These are phyloP conservation scores for Hiodon tergisus DNA, from an alignment of 2,113 vertebrate species.

Conservation along the genomic window DNA sequence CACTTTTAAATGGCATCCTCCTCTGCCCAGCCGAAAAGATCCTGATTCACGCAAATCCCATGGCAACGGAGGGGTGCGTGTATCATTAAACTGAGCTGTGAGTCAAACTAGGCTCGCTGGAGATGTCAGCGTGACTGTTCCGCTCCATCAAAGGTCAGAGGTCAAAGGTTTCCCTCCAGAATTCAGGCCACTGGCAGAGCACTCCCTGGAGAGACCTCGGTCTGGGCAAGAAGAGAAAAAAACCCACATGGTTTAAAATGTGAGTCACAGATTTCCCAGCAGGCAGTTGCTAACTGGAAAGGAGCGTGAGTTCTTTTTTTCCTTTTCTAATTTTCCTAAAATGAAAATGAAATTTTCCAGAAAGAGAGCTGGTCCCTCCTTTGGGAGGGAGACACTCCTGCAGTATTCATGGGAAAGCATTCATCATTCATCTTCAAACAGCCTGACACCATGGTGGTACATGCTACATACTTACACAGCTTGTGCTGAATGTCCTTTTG, in stretches of 20 bases:
- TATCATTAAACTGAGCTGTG: constrained; percentile 48
- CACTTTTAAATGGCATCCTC: too few relatives aligned
- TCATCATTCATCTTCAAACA: constrained; percentile 8
- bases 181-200: neutral
- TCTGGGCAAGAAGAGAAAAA: neutral
- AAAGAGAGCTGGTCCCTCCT: neutral
- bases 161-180: neutral
- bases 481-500: too few relatives aligned
- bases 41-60: constrained; percentile 51
- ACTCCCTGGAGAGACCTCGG: neutral
- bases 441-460: too few relatives aligned
- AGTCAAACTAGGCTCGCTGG: constrained; percentile 1
- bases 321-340: constrained; percentile 9
- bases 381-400: neutral
- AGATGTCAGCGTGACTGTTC: neutral
- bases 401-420: constrained; percentile 7
- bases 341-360: neutral
- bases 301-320: neutral
- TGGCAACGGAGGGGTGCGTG: constrained; percentile 49
- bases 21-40: constrained; percentile 8
- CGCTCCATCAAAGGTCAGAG: neutral
- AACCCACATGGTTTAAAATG: constrained; percentile 1
- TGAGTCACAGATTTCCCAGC: constrained; percentile 8
- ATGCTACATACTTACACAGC: too few relatives aligned
- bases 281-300: neutral